Conservation (phyloP, 2,888 invertebrate species). For the Tricholauxania praeusta region DNA sequence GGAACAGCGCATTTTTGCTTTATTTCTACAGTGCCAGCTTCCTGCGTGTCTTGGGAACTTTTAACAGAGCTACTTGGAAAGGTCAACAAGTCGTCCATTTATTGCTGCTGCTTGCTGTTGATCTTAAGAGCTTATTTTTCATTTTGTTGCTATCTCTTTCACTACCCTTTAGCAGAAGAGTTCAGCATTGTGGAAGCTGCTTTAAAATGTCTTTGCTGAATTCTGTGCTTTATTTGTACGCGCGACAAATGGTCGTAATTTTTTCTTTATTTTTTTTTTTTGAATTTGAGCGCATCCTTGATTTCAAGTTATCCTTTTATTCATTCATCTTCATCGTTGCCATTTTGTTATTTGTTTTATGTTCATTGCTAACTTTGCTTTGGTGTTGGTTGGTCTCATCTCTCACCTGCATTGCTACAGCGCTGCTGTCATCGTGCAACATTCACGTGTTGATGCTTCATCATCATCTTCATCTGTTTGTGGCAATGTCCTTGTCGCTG, state of each 20-base stretch:
- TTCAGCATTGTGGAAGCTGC: neutral
- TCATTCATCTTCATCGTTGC: constrained; percentile 8
- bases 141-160: neutral
- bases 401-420: neutral
- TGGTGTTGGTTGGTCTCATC: neutral
- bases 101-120: neutral
- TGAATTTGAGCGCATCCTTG: neutral
- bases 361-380: neutral
- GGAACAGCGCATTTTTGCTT: no score
- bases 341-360: neutral
- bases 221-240: neutral
- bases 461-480: constrained; percentile 2
- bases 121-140: constrained; percentile 10
- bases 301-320: constrained; percentile 9
- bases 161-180: neutral
- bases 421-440: neutral
- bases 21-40: no score
- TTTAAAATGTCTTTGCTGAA: neutral
- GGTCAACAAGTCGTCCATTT: constrained; percentile 17
- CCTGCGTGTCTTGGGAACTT: no score
- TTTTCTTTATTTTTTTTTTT: neutral
- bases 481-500: neutral
- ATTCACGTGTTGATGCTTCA: constrained; percentile 5
- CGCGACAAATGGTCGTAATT: neutral
- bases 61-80: neutral